A percentile compares a stretch with the other conserved stretches of the same genome.
Evolutionary conservation across 2,797 vertebrate species (phyloP).

Genomic region (Limnodromus scolopaceus): DNA sequence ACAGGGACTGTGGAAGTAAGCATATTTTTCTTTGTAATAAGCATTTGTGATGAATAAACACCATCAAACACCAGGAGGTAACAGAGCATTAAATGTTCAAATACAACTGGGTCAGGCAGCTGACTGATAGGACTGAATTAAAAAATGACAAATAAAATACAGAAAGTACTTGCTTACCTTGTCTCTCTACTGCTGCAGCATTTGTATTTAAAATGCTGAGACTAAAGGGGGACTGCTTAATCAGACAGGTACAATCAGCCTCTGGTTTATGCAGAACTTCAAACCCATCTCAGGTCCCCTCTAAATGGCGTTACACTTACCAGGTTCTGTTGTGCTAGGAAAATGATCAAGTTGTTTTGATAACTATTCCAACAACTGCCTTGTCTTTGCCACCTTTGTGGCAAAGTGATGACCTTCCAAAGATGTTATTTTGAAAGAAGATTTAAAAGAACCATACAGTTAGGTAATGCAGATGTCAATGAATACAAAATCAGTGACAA

Average conservation of each 20-base stretch:
- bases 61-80: conserved; percentile 10
- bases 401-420: background rate
- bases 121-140: background rate
- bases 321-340: background rate
- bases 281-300: background rate
- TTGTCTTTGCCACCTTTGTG: background rate
- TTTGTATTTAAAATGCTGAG: background rate
- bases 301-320: background rate
- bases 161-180: background rate
- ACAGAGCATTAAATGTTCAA: conserved; percentile 1
- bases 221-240: background rate
- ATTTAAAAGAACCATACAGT: background rate
- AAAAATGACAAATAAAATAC: background rate
- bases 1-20: background rate
- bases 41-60: conserved; percentile 47
- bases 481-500: background rate
- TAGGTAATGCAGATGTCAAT: background rate
- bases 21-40: conserved; percentile 41
- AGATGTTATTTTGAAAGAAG: background rate
- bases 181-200: background rate
- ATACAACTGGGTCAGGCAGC: background rate
- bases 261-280: accelerated
- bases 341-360: background rate
- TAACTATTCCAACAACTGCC: background rate
- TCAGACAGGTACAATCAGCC: background rate